Percentiles rank a stretch among this genome's conserved stretches.
Conservation (phyloP, 2,113 vertebrate genomes). For the Phrynosoma platyrhinos region DNA sequence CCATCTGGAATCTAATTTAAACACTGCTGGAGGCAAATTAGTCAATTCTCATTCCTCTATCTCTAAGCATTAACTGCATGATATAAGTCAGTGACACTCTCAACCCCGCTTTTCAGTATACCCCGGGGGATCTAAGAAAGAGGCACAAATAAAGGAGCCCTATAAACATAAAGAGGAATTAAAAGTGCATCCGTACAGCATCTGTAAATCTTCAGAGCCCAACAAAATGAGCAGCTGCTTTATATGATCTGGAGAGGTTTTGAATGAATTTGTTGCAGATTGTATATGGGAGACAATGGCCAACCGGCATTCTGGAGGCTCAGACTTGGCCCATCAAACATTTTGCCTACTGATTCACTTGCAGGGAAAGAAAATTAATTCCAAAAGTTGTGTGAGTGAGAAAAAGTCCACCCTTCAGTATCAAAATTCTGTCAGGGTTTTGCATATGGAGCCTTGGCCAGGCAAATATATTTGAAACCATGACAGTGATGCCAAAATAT, state of each 20-base stretch:
- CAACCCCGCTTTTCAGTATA: constrained; percentile 9
- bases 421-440: background rate
- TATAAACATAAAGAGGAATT: constrained; percentile 14
- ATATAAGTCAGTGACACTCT: constrained; percentile 30
- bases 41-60: constrained; percentile 44
- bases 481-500: background rate
- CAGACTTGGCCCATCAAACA: background rate
- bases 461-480: background rate
- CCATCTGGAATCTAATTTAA: constrained; percentile 57
- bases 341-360: background rate
- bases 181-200: background rate
- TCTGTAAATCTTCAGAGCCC: background rate
- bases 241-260: constrained; percentile 5
- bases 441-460: background rate
- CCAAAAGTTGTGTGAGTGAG: background rate
- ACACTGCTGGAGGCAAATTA: constrained; percentile 48
- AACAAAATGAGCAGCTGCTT: background rate
- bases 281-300: background rate
- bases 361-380: background rate
- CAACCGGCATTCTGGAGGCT: background rate
- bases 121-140: background rate
- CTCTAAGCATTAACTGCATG: constrained; percentile 39
- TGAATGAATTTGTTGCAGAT: background rate
- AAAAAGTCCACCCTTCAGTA: background rate
- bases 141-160: background rate